Conservation (phyloP, 2,888 invertebrate genomes). For the Tetranychus truncatus region DNA sequence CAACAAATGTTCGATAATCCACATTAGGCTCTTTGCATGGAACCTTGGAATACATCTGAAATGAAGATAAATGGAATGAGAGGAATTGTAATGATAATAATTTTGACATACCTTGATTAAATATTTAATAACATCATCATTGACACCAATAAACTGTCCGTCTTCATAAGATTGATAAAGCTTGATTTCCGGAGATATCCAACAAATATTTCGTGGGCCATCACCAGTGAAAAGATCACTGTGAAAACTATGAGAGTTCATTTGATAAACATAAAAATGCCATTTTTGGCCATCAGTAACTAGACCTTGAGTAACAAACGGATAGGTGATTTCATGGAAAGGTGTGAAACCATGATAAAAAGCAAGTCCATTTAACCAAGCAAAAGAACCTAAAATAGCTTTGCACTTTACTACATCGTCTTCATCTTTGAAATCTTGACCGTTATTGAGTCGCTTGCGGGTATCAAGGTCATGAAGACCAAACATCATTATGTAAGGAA, state of each 20-base stretch:
- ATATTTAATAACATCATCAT: conserved; percentile 53
- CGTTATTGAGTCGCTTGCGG: conserved; percentile 12
- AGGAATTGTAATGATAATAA: neutral
- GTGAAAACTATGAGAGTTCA: conserved; percentile 61
- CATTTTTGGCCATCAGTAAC: conserved; percentile 70
- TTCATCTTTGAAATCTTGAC: conserved; percentile 26
- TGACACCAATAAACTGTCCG: conserved; percentile 43
- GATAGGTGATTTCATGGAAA: conserved; percentile 73
- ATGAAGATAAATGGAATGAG: neutral
- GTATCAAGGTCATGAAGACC: conserved; percentile 42
- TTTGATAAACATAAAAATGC: conserved; percentile 72
- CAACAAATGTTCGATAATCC: neutral
- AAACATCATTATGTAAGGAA: conserved; percentile 56
- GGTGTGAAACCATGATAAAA: conserved; percentile 69
- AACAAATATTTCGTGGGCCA: conserved; percentile 53
- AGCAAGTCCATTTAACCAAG: conserved; percentile 59
- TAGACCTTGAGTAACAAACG: conserved; percentile 66
- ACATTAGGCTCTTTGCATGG: neutral
- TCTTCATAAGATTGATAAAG: conserved; percentile 52
- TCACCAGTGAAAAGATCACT: conserved; percentile 41
- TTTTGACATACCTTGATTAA: conserved; percentile 36
- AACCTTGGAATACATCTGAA: neutral
- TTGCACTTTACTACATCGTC: conserved; percentile 50
- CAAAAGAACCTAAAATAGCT: conserved; percentile 58
- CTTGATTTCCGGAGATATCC: conserved; percentile 50